Conservation (phyloP, 2,888 invertebrate species). For the Neoascia interrupta region DNA sequence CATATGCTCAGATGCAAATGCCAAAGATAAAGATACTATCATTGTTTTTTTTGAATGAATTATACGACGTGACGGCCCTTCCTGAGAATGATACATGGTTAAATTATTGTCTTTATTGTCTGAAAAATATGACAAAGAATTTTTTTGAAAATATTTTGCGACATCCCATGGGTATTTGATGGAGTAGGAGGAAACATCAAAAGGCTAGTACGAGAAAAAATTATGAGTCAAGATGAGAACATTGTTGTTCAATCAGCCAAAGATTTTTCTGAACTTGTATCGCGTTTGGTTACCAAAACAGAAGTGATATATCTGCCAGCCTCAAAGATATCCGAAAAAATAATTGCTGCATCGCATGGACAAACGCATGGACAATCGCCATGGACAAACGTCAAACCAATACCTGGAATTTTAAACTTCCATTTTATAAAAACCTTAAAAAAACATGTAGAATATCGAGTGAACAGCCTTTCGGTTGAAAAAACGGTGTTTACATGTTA, state of each 20-base stretch:
- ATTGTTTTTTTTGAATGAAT: no score
- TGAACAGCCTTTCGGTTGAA: no score
- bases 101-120: slow-evolving; percentile 4
- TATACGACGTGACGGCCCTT: neutral
- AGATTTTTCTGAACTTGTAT: slow-evolving; percentile 19
- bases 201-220: slow-evolving; percentile 35
- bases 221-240: slow-evolving; percentile 32
- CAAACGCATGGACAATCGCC: neutral
- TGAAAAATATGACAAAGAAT: slow-evolving; percentile 27
- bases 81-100: slow-evolving; percentile 1
- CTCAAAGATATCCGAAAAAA: no score
- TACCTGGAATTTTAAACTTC: no score
- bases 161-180: slow-evolving; percentile 24
- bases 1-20: slow-evolving; percentile 23
- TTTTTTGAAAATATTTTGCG: slow-evolving; percentile 40
- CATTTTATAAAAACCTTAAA: no score
- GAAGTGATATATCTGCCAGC: slow-evolving; percentile 11
- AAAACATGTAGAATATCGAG: no score
- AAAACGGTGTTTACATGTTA: no score
- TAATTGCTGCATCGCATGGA: neutral
- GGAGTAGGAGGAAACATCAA: slow-evolving; percentile 24
- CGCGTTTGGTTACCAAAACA: slow-evolving; percentile 19
- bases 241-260: slow-evolving; percentile 34
- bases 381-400: neutral
- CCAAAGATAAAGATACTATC: slow-evolving; percentile 16